Conservation (phyloP, 2,888 invertebrate genomes). For the Choristoneura rosaceana region DNA sequence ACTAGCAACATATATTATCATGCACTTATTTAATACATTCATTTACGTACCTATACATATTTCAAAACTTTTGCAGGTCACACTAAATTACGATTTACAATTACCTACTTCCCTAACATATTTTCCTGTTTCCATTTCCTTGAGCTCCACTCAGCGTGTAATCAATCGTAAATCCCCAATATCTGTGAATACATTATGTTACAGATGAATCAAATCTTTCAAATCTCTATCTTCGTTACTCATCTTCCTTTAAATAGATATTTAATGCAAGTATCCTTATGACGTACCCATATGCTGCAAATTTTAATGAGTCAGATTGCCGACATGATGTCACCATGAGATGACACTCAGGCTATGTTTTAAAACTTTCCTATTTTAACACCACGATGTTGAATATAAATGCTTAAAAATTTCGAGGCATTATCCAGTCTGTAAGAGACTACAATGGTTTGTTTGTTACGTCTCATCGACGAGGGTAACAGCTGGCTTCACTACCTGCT, state of each 20-base stretch:
- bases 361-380: constrained; percentile 13
- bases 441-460: constrained; percentile 69
- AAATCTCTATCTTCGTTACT: constrained; percentile 5
- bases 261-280: constrained; percentile 3
- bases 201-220: constrained; percentile 9
- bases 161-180: constrained; percentile 19
- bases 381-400: constrained; percentile 34
- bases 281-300: constrained; percentile 23
- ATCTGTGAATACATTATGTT: constrained; percentile 5
- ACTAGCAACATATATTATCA: background rate
- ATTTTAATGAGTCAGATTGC: constrained; percentile 22
- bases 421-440: constrained; percentile 56
- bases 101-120: constrained; percentile 8
- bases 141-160: constrained; percentile 10
- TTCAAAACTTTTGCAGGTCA: background rate
- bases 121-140: constrained; percentile 29
- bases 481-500: constrained; percentile 78
- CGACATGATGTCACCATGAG: constrained; percentile 17
- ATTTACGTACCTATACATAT: background rate
- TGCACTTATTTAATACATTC: background rate
- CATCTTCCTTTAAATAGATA: constrained; percentile 4
- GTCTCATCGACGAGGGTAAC: constrained; percentile 67
- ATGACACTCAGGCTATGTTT: constrained; percentile 7
- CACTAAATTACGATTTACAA: background rate
- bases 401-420: constrained; percentile 53